Conservation (phyloP, 64 coral and sea anemone species). For the Montipora foliosa region DNA sequence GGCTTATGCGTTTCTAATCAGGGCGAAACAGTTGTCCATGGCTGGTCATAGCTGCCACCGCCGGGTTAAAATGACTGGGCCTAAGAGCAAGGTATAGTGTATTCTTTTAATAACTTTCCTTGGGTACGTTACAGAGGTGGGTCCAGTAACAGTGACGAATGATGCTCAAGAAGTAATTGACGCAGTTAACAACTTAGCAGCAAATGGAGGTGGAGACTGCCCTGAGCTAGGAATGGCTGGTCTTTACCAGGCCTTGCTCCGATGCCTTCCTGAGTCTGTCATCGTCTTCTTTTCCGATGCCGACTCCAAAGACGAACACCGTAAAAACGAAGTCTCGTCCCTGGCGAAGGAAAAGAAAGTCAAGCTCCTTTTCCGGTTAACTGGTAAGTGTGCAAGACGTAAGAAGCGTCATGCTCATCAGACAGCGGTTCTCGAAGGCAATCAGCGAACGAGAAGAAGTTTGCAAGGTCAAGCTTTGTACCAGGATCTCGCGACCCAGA, state of each 20-base stretch:
- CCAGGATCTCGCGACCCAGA: conserved; percentile 54
- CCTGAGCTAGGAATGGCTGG: conserved; percentile 73
- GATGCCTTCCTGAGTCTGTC: conserved; percentile 47
- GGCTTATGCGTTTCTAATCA: no score
- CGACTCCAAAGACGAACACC: conserved; percentile 38
- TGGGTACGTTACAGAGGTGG: conserved; percentile 35
- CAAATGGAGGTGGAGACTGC: conserved; percentile 67
- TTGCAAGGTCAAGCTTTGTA: conserved; percentile 26
- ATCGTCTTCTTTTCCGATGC: conserved; percentile 79
- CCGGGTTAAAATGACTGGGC: no score
- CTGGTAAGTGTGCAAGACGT: conserved; percentile 46
- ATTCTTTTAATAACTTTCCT: no score
- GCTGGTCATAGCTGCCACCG: no score
- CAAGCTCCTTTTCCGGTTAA: conserved; percentile 43
- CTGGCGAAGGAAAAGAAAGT: conserved; percentile 58
- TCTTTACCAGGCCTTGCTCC: conserved; percentile 67
- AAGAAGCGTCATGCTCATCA: neutral
- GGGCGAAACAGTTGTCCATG: no score
- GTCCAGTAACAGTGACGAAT: conserved; percentile 71
- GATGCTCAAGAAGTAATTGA: conserved; percentile 56
- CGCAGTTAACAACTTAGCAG: conserved; percentile 56
- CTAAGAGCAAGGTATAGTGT: no score
- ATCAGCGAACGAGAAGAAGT: conserved; percentile 33
- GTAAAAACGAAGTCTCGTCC: conserved; percentile 33
- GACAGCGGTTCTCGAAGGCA: neutral